Evolutionary conservation across 2,113 vertebrate genomes (phyloP).

Genomic region (Rhea pennata): DNA sequence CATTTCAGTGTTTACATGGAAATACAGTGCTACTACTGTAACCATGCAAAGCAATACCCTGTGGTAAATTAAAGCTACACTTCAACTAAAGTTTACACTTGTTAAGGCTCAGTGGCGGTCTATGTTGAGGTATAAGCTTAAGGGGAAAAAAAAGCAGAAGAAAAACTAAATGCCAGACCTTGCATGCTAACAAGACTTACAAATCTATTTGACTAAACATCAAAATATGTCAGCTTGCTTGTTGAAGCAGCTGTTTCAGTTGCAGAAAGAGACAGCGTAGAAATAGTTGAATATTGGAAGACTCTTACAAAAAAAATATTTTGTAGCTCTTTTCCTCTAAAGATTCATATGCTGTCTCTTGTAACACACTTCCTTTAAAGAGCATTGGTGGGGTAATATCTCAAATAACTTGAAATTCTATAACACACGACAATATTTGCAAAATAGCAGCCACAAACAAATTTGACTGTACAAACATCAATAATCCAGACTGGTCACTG

Average conservation of each 20-base stretch:
- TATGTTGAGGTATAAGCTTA: not conserved
- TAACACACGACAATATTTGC: not conserved
- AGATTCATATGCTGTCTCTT: not conserved
- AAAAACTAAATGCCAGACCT: not conserved
- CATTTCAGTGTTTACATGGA: slow-evolving; percentile 14
- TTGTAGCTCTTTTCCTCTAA: not conserved
- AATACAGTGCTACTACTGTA: not conserved
- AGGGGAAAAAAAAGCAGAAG: not conserved
- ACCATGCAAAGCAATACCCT: slow-evolving; percentile 11
- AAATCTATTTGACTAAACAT: not conserved
- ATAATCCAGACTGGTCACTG: not conserved
- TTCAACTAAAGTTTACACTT: slow-evolving; percentile 13
- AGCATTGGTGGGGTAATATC: not conserved
- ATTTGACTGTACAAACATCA: not conserved
- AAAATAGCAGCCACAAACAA: not conserved
- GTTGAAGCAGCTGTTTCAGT: not conserved
- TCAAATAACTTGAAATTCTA: not conserved
- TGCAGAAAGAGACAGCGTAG: not conserved
- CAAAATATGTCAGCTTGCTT: not conserved
- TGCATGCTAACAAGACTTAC: not conserved
- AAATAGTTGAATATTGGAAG: not conserved
- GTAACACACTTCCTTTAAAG: not conserved
- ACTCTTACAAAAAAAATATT: not conserved
- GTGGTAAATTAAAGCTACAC: not conserved
- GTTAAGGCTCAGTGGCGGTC: not conserved